These are phyloP conservation scores for Oikopleura dioica DNA, from an alignment of 23 tunicate genomes.

Conservation along the genomic window DNA sequence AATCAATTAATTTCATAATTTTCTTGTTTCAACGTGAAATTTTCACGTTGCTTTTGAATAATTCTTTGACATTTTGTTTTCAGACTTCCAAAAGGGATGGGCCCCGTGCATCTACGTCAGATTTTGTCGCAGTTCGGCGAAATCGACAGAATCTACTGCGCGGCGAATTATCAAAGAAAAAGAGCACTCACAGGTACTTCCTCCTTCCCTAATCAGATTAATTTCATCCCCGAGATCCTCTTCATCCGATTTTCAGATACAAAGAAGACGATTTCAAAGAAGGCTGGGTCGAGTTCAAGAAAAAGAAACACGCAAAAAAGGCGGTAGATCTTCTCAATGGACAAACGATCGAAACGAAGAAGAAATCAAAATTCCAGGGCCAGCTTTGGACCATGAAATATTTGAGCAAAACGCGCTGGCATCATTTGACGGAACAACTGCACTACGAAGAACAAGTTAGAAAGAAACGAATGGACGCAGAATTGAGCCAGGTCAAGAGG, in stretches of 20 bases:
- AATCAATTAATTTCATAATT: too few species aligned
- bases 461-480: neutral
- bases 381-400: neutral
- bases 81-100: neutral
- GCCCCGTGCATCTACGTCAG: neutral
- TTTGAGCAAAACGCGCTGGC: neutral
- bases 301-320: neutral
- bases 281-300: neutral
- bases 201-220: too few species aligned
- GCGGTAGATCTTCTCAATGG: neutral
- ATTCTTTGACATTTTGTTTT: neutral
- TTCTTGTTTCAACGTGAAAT: too few species aligned
- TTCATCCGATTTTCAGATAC: neutral
- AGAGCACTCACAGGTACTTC: too few species aligned
- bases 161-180: neutral
- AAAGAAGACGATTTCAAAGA: neutral
- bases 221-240: too few species aligned
- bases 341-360: neutral
- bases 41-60: too few species aligned
- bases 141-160: neutral
- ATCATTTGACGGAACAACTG: neutral
- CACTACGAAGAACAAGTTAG: neutral
- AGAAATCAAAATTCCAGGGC: neutral
- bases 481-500: neutral
- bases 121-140: neutral